Evolutionary conservation across 2,113 vertebrate species (phyloP).

Genomic region (Trematomus loennbergii): DNA sequence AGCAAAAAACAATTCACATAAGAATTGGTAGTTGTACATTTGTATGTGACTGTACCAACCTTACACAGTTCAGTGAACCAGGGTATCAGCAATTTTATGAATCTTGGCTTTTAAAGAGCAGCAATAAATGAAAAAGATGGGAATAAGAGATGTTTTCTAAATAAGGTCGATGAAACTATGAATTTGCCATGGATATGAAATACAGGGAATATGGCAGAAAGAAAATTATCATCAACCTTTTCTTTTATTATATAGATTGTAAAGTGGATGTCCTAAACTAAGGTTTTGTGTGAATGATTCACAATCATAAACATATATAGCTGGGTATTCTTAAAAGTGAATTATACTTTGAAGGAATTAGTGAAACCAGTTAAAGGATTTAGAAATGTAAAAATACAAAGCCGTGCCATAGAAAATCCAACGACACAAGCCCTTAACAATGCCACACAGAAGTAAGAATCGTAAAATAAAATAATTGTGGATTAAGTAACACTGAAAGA

Average conservation of each 20-base stretch:
- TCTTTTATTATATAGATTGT: background rate
- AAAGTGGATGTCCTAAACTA: background rate
- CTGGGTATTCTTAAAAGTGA: too few relatives aligned
- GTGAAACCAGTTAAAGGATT: too few relatives aligned
- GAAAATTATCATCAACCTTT: background rate
- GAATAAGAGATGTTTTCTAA: conserved; percentile 23
- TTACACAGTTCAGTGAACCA: conserved; percentile 4
- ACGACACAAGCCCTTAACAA: too few relatives aligned
- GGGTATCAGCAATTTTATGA: conserved; percentile 27
- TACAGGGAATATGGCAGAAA: conserved; percentile 7
- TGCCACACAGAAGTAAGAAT: too few relatives aligned
- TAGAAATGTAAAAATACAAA: too few relatives aligned
- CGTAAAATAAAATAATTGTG: too few relatives aligned
- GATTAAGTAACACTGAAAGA: too few relatives aligned
- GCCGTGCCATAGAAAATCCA: too few relatives aligned
- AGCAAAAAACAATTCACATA: conserved; percentile 22
- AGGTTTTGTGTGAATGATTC: conserved; percentile 1
- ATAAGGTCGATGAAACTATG: conserved; percentile 39
- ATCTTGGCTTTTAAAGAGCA: conserved; percentile 28
- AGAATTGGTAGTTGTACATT: conserved; percentile 22
- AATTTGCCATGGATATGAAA: background rate
- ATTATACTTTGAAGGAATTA: too few relatives aligned
- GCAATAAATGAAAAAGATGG: conserved; percentile 28
- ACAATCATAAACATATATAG: background rate
- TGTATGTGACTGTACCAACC: conserved; percentile 30